These are phyloP conservation scores for Ia io DNA, from an alignment of 2,113 vertebrate species.

Conservation along the genomic window DNA sequence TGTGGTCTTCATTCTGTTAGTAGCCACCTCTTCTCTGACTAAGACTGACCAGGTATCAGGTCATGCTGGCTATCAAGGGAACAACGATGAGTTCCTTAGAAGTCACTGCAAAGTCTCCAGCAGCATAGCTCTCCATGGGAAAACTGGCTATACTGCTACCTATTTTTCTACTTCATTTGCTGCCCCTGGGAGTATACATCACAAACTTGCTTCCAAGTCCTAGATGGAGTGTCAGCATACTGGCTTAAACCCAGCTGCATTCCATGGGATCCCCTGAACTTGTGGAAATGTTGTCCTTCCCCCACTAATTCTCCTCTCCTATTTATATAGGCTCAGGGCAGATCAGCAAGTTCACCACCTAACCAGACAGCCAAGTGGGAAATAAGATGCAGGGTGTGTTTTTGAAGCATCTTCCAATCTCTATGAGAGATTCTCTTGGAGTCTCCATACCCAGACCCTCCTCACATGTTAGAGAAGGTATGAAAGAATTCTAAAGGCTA, in stretches of 20 bases:
- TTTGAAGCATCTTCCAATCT: background rate
- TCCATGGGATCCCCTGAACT: background rate
- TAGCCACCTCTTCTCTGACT: background rate
- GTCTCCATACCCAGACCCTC: background rate
- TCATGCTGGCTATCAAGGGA: background rate
- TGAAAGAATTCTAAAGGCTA: background rate
- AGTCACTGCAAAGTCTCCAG: background rate
- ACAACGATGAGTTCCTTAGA: background rate
- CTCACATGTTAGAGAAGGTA: background rate
- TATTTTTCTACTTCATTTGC: background rate
- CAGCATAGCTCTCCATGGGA: background rate
- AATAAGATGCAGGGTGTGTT: background rate
- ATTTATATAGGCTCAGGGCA: background rate
- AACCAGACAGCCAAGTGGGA: background rate
- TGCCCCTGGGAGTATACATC: background rate
- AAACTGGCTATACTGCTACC: background rate
- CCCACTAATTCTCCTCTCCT: background rate
- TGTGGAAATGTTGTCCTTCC: background rate
- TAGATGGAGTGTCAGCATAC: background rate
- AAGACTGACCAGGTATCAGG: background rate
- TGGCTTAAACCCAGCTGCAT: background rate
- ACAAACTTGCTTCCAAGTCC: background rate
- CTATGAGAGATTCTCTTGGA: background rate
- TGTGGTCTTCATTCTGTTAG: background rate
- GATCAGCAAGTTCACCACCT: background rate